Evolutionary conservation across 2,888 invertebrate genomes (phyloP), one percentile per base, ranked within the genome.

Genomic region (Clivina fossor): DNA sequence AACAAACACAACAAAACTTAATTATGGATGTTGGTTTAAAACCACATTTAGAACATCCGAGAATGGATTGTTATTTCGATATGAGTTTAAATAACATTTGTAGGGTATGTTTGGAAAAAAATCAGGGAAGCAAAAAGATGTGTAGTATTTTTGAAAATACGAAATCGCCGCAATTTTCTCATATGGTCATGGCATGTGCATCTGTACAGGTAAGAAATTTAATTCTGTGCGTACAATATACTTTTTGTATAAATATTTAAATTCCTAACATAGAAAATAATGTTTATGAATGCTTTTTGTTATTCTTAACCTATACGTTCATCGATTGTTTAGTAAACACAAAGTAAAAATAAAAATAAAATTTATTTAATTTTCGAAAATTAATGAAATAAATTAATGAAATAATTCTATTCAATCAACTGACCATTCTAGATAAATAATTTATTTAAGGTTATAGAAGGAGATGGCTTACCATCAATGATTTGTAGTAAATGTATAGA

Each of bases 101-200:
- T 49, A 61, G 68, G 40, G 61, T 68, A 30, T 68, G 68, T 57
- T 56, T 68, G 22, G 66, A 67, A 61, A 66, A 66, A 58, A 58
- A 56, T 46, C 62, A 63, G 40, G 54, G 59, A 16, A 60, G 58
- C 37, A 62, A 63, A 56, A 66, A 66, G 58, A 63, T 66, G 61
- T 67, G 61, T 41, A 66, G 66, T 58, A 65, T 68, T 56, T 68
- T 67, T 58, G 63, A 65, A 48, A 58, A 60, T 22, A 59, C 58
- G 16, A 62, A 65, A 33, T 59, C 64, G 28, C 38, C 59, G 13
- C 62, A 64, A 58, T 43, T 68, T 47, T 63, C 62, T 24, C 60
- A 51, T 35, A 67, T 68, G 66, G 67, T 68, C 7, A 68, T 68
- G 67, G 64, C 66, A 30, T 68, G 68, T 61, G 64, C 67, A 33